phyloP scores from a whole-genome alignment of 30 jellyfish, hydroid and myxozoan species.

The Pseudorhiza aurosa region DNA sequence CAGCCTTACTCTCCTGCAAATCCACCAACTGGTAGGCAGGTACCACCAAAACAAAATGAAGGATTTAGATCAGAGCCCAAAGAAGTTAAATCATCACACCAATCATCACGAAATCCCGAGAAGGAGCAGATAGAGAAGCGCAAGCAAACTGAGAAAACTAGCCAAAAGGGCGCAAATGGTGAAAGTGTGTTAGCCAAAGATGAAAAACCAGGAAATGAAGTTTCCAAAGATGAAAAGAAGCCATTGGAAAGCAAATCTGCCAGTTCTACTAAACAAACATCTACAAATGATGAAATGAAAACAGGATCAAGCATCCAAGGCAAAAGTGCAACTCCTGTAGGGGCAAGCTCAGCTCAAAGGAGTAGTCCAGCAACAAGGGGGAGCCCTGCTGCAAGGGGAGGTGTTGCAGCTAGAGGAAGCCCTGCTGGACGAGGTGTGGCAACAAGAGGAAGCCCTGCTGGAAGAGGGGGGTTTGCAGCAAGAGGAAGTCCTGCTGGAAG shows the following conservation, averaged over 20 bases:
- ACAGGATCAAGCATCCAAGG: background rate
- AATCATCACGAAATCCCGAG: background rate
- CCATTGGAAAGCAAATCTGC: no score
- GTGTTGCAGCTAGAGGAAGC: background rate
- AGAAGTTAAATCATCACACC: background rate
- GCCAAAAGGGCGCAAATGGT: background rate
- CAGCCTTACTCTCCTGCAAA: slow-evolving; percentile 53
- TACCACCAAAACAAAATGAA: background rate
- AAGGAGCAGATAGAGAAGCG: background rate
- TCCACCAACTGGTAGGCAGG: slow-evolving; percentile 34
- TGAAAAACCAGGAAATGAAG: background rate
- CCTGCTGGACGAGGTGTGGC: background rate
- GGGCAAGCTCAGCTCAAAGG: slow-evolving; percentile 33
- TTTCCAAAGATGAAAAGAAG: background rate
- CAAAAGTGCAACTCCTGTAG: background rate
- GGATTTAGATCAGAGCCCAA: background rate
- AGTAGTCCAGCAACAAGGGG: slow-evolving; percentile 8
- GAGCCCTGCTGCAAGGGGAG: slow-evolving; percentile 21
- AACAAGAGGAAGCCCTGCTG: slow-evolving; percentile 9
- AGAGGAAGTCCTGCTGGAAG: background rate
- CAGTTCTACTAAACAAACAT: background rate
- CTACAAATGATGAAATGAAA: background rate
- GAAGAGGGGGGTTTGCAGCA: slow-evolving; percentile 13
- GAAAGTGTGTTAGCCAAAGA: background rate
- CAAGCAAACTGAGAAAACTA: background rate